Evolutionary conservation across 2,797 vertebrate species (phyloP).

Genomic region (Lepilemur septentrionalis): DNA sequence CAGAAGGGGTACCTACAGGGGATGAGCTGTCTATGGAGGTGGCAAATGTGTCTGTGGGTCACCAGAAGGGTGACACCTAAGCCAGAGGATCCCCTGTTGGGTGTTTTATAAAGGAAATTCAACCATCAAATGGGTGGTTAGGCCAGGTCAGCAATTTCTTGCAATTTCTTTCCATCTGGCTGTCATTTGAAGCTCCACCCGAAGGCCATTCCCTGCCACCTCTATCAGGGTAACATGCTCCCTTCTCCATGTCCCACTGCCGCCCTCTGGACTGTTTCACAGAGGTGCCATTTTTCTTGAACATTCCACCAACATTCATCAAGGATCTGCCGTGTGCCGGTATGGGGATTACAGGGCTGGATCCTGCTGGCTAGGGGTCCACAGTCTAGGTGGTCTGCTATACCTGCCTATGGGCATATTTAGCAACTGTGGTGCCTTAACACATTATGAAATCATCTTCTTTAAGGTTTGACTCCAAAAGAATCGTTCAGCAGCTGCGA

Average conservation of each 20-base stretch:
- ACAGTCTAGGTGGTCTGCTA: accelerated
- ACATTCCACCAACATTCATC: background rate
- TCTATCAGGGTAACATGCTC: background rate
- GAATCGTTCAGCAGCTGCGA: conserved; percentile 96
- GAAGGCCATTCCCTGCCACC: accelerated
- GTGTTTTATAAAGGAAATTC: background rate
- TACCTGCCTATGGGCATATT: accelerated
- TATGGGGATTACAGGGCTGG: accelerated
- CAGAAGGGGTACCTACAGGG: background rate
- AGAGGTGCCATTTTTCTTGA: background rate
- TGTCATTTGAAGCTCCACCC: background rate
- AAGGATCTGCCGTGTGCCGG: background rate
- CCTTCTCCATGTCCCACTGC: background rate
- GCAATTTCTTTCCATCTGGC: background rate
- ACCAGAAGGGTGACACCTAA: background rate
- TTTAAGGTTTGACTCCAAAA: conserved; percentile 93
- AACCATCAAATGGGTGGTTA: background rate
- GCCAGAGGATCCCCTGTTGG: background rate
- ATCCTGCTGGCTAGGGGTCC: background rate
- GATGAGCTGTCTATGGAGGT: background rate
- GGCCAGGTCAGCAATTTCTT: background rate
- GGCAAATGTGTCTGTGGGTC: background rate
- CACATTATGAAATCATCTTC: background rate
- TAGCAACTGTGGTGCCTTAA: accelerated
- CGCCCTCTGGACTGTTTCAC: background rate